Evolutionary conservation across 2,888 invertebrate species (phyloP), one percentile per base, ranked within the genome.

Genomic region (Papilio protenor): DNA sequence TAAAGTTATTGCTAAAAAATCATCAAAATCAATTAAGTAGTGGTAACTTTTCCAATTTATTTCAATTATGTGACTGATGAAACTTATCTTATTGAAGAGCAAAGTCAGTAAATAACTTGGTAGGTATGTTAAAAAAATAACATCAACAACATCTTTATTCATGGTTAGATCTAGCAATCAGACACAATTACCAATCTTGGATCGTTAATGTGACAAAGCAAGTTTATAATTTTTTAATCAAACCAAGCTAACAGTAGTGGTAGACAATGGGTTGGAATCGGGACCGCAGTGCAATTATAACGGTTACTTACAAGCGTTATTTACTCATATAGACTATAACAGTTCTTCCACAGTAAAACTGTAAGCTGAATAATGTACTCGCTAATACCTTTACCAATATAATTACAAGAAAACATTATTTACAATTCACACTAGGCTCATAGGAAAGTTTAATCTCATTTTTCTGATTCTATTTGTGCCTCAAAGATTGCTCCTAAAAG

Each of bases 251-350:
- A 45, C 66, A 12, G 66, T 69, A 45, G 18, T 16, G 12, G 59
- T 61, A 61, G 16, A 69, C 66, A 69, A 69, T 69, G 45, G 64
- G 12, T 21, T 45, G 66, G n/a, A 69, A 64, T 40, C 66, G 66
- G 66, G 66, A 21, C 21, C 66, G 21, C 66, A 69, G 21, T 45
- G 66, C 66, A 69, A 69, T 69, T 69, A 69, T 45, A 69, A 45
- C 66, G 66, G 66, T 69, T 69, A 11, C 40, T n/a, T n/a, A n/a
- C 11, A 6, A 66, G n/a, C 40, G 66, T 66, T 66, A 64, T 23
- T 64, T 64, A 66, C 61, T 61, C 27, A 11, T 23, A 23, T 11
- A 66, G n/a, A 33, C 33, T 40, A 45, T 45, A 66, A 66, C 66
- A 69, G 66, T 69, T 69, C 12, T 45, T 45, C 12, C 12, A 21